Evolutionary conservation across 2,113 vertebrate species (phyloP).

Genomic region (Argyrosomus japonicus): DNA sequence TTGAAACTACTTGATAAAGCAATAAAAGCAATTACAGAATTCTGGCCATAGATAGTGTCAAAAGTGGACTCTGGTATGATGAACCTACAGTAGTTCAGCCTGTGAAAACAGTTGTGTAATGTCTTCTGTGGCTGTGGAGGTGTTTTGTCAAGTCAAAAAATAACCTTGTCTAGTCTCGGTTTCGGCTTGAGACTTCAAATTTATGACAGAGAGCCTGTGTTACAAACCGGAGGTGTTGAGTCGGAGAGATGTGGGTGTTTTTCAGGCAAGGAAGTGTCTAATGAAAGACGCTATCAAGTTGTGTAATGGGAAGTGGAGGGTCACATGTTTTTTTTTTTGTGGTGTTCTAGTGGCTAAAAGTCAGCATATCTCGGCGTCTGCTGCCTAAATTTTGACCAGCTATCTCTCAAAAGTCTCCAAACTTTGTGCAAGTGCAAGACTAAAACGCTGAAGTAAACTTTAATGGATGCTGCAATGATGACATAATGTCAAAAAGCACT

Average conservation of each 20-base stretch:
- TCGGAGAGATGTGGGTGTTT: conserved; percentile 26
- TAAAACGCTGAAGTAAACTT: neutral
- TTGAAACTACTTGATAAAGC: neutral
- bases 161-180: conserved; percentile 9
- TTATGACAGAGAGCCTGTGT: neutral
- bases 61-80: neutral
- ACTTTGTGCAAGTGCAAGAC: neutral
- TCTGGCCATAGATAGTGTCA: neutral
- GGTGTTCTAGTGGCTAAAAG: neutral
- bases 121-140: neutral
- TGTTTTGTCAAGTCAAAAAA: conserved; percentile 12
- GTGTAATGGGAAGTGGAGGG: conserved; percentile 18
- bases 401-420: neutral
- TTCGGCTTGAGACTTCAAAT: conserved; percentile 27
- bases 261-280: neutral
- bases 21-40: neutral
- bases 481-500: neutral
- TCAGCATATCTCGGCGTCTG: neutral
- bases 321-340: neutral
- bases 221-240: conserved; percentile 21
- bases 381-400: neutral
- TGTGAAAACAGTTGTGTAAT: conserved; percentile 5
- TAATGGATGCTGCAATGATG: neutral
- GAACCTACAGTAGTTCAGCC: neutral
- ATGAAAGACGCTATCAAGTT: conserved; percentile 18